Conservation (phyloP, 2,113 vertebrate genomes). For the Pycnonotus jocosus region DNA sequence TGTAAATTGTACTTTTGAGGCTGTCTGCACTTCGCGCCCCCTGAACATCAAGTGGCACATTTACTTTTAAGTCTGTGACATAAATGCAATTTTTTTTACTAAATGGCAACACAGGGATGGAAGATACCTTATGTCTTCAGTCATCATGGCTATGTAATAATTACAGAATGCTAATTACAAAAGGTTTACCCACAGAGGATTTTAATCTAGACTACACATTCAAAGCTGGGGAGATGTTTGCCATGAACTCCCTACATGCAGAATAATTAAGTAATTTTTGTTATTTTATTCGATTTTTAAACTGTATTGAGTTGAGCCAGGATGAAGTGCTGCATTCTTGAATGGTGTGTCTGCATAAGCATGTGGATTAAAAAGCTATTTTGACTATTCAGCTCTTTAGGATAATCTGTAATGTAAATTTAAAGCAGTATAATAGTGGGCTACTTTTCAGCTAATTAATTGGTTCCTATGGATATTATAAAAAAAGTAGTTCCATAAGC, state of each 20-base stretch:
- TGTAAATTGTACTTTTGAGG: background rate
- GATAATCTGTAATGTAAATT: background rate
- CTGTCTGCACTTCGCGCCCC: background rate
- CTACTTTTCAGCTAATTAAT: background rate
- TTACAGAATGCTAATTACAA: constrained; percentile 14
- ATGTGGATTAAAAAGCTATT: background rate
- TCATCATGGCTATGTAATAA: background rate
- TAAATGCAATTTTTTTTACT: background rate
- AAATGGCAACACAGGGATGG: background rate
- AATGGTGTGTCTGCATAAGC: background rate
- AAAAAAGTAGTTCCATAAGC: background rate
- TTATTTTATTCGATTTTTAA: background rate
- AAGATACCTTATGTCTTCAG: background rate
- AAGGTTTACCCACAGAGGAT: background rate
- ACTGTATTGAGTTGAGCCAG: background rate
- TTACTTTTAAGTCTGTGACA: background rate
- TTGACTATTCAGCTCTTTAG: background rate
- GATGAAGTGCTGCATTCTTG: background rate
- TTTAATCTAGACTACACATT: background rate
- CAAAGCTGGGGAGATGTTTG: background rate
- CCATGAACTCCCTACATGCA: background rate
- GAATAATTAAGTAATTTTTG: background rate
- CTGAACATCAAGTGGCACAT: background rate
- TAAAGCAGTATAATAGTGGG: background rate
- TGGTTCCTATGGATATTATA: background rate